Evolutionary conservation across 2,888 invertebrate species (phyloP).

Genomic region (Macrosoma leucophasiata): DNA sequence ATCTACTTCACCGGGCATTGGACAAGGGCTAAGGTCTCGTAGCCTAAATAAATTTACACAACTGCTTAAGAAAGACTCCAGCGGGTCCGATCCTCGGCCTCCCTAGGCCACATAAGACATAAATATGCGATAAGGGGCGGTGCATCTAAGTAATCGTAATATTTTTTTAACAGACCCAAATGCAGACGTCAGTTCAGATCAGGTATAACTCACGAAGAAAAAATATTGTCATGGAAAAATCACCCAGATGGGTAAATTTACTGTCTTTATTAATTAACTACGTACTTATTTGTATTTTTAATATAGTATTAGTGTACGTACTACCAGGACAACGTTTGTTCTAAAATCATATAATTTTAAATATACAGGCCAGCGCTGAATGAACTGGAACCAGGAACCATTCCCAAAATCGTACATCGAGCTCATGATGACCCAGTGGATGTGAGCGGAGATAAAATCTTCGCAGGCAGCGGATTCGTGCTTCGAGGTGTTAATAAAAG

Average conservation of each 20-base stretch:
- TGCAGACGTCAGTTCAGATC: constrained; percentile 59
- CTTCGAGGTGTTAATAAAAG: constrained; percentile 35
- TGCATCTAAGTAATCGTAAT: neutral
- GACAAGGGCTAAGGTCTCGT: too few relatives aligned
- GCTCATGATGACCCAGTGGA: constrained; percentile 28
- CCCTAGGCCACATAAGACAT: too few relatives aligned
- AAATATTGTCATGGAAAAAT: constrained; percentile 48
- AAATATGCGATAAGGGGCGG: too few relatives aligned
- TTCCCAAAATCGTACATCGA: constrained; percentile 24
- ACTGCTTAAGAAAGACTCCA: too few relatives aligned
- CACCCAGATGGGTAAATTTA: constrained; percentile 59
- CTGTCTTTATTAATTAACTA: neutral
- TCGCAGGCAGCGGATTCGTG: constrained; percentile 45
- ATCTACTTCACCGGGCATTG: too few relatives aligned
- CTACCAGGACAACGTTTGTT: too few relatives aligned
- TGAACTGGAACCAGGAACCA: constrained; percentile 30
- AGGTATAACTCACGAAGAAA: constrained; percentile 52
- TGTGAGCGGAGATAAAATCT: constrained; percentile 38
- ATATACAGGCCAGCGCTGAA: constrained; percentile 43
- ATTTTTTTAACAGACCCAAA: constrained; percentile 40
- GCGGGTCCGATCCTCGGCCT: too few relatives aligned
- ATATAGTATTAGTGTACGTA: too few relatives aligned
- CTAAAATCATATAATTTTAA: neutral
- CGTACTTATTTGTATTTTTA: too few relatives aligned
- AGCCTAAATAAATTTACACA: too few relatives aligned